These are phyloP conservation scores for Rotaria sp. DNA, from an alignment of 2,888 invertebrate genomes.

Conservation along the genomic window DNA sequence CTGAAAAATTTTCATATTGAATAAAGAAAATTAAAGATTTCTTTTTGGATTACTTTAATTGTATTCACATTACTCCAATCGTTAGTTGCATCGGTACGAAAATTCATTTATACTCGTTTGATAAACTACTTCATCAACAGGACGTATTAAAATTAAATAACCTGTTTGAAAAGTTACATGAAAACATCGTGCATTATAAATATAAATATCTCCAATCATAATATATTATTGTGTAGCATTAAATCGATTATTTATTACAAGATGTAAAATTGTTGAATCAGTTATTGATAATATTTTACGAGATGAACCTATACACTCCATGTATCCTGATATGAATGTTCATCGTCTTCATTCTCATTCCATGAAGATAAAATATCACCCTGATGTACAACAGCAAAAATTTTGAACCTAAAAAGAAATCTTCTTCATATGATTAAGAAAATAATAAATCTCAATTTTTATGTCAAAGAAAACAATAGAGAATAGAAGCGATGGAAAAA, in stretches of 20 bases:
- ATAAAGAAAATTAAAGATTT: too few relatives aligned
- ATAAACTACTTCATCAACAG: not conserved
- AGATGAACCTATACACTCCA: not conserved
- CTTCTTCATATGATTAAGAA: too few relatives aligned
- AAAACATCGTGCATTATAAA: not conserved
- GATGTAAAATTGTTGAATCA: not conserved
- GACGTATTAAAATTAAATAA: not conserved
- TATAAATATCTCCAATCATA: not conserved
- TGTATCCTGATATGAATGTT: not conserved
- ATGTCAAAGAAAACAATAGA: too few relatives aligned
- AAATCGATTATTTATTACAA: not conserved
- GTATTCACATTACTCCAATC: conserved; percentile 12
- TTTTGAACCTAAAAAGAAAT: not conserved
- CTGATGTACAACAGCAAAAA: not conserved
- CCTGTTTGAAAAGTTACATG: conserved; percentile 17
- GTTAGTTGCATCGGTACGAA: not conserved
- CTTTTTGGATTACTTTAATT: not conserved
- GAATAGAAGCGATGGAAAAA: too few relatives aligned
- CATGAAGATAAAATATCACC: not conserved
- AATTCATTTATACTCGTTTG: not conserved
- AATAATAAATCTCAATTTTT: too few relatives aligned
- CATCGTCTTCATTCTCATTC: not conserved
- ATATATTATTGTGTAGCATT: not conserved
- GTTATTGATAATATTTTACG: not conserved
- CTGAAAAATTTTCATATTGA: not conserved